phyloP scores from a whole-genome alignment of 2,888 invertebrate species.

The Diachrysia chrysitis region DNA sequence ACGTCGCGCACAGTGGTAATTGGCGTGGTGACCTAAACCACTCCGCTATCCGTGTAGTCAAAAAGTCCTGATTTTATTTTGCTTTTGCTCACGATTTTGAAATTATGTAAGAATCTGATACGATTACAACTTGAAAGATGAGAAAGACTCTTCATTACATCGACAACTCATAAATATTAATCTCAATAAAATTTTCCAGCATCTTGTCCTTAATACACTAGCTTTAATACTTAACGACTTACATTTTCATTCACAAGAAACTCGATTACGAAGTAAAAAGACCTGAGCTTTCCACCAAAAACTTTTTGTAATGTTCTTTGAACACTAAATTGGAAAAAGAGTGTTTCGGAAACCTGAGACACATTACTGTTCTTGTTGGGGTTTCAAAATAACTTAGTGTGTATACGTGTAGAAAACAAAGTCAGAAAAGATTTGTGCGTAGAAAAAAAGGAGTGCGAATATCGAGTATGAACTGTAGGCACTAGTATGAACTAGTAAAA shows the following conservation, averaged over 20 bases:
- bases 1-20: too few species aligned
- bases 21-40: too few species aligned
- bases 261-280: constrained; percentile 31
- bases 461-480: too few species aligned
- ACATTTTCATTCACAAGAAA: constrained; percentile 19
- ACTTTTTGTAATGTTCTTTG: constrained; percentile 17
- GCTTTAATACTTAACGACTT: constrained; percentile 24
- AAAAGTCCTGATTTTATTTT: too few species aligned
- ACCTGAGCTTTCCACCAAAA: constrained; percentile 13
- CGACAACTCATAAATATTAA: background rate
- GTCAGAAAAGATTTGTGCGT: background rate
- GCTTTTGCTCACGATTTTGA: background rate
- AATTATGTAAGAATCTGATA: too few species aligned
- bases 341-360: constrained; percentile 24
- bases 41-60: too few species aligned
- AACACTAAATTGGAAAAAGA: constrained; percentile 24
- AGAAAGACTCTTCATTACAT: background rate
- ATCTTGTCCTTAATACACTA: constrained; percentile 7
- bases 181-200: constrained; percentile 8
- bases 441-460: too few species aligned
- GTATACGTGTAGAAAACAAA: constrained; percentile 17
- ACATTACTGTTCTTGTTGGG: constrained; percentile 25
- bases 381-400: constrained; percentile 11
- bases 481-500: too few species aligned
- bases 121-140: too few species aligned